Base-by-base conservation (phyloP, 2,888 invertebrate species). In the Drosophila silvestris region DNA sequence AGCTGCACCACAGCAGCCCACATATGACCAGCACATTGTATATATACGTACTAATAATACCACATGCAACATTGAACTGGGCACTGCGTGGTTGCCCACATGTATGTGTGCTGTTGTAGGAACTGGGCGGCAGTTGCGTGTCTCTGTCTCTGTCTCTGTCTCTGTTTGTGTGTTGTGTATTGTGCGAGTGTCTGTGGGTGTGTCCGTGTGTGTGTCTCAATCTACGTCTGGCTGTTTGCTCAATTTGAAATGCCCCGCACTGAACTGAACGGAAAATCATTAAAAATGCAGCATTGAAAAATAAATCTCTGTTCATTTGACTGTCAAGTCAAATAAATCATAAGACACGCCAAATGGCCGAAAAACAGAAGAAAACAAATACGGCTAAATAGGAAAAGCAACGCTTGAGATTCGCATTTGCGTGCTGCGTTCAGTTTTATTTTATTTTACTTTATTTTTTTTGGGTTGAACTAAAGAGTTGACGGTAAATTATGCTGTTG, bases 261-360 rank as follows among this genome's bases (percentile, higher is more conserved):
- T n/a, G n/a, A n/a, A 56, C 69, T 62, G 71, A 65, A 74, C 66
- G 35, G 69, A 90, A 88, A 88, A 82, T 90, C 90, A 84, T 84
- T 90, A 90, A 84, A 84, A 84, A 79, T 74, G 67, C 89, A 80
- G 65, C 81, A 83, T 85, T 80, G 84, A 77, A 77, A 88, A 82
- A 90, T 85, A 85, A 90, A 85, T 85, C 90, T 80, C 83, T 90
- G 84, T 85, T 88, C 90, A 83, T 57, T 88, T 88, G 90, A 81
- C 89, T 85, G 90, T 90, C 90, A 83, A 83, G 90, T 90, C 86
- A 90, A 89, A 85, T 85, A 85, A 85, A 85, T 85, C 84, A 85
- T 90, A 90, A 66, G 83, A 88, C 84, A 84, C 90, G 84, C 81
- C 83, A 79, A 90, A 90, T 74, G 65, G 56, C 73, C 85, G 22